These are phyloP conservation scores for Sinocyclocheilus maitianheensis DNA, from an alignment of 2,113 vertebrate genomes.

Conservation along the genomic window DNA sequence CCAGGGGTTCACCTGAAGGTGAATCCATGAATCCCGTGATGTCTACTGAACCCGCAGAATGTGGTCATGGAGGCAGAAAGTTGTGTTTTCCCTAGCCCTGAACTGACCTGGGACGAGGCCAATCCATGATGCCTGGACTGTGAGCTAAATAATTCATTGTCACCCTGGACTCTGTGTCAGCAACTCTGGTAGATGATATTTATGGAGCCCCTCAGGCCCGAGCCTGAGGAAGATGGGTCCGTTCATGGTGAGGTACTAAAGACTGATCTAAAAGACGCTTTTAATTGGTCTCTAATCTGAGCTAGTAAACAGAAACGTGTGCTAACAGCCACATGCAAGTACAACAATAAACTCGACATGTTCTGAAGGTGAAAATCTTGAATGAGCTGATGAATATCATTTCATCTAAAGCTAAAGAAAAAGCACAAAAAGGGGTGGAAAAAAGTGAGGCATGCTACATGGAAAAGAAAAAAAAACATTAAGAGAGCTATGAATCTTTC, in stretches of 20 bases:
- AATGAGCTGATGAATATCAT: not conserved
- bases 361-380: not conserved
- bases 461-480: too few relatives aligned
- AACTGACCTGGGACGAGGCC: conserved; percentile 26
- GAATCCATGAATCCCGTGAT: not conserved
- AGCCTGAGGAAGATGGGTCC: conserved; percentile 52
- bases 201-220: conserved; percentile 74
- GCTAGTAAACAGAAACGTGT: too few relatives aligned
- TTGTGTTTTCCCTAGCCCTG: not conserved
- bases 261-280: not conserved
- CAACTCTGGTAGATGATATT: conserved; percentile 75
- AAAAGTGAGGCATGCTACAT: too few relatives aligned
- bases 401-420: too few relatives aligned
- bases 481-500: too few relatives aligned
- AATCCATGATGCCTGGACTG: conserved; percentile 56
- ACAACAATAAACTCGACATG: not conserved
- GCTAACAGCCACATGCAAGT: not conserved
- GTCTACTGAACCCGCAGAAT: not conserved
- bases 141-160: conserved; percentile 74
- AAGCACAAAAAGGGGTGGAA: too few relatives aligned
- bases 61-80: not conserved
- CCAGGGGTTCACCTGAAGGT: not conserved
- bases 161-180: conserved; percentile 73
- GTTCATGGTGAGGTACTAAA: not conserved
- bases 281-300: not conserved